Conservation (phyloP, 2,888 invertebrate species). For the Nomada flava region DNA sequence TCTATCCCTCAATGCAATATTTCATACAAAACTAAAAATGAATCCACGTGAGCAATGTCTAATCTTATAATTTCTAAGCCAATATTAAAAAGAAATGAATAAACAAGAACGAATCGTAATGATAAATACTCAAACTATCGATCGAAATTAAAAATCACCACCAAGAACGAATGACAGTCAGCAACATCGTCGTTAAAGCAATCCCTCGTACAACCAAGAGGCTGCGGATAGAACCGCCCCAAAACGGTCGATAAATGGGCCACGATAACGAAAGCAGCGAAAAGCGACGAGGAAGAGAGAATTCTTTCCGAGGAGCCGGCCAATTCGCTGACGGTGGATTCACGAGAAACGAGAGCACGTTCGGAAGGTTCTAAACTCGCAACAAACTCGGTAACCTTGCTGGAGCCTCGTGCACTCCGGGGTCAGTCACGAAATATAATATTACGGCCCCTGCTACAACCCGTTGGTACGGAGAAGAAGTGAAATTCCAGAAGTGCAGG, state of each 20-base stretch:
- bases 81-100: neutral
- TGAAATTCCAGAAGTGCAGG: conserved; percentile 25
- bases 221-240: neutral
- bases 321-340: conserved; percentile 50
- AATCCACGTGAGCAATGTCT: neutral
- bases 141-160: neutral
- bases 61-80: neutral
- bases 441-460: conserved; percentile 34
- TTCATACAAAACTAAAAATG: neutral
- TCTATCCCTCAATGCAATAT: neutral
- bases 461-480: conserved; percentile 20
- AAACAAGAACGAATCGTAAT: too few species aligned
- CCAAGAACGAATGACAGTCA: too few species aligned
- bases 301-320: conserved; percentile 16
- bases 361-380: conserved; percentile 72
- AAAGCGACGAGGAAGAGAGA: conserved; percentile 34
- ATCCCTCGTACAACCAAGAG: neutral
- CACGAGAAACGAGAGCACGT: conserved; percentile 72
- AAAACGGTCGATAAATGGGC: conserved; percentile 32
- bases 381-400: conserved; percentile 76
- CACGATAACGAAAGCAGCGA: conserved; percentile 33
- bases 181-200: neutral
- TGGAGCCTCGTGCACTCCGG: conserved; percentile 63
- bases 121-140: too few species aligned
- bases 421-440: conserved; percentile 72